phyloP scores from a whole-genome alignment of 2,888 invertebrate species.

The Polyommatus icarus region DNA sequence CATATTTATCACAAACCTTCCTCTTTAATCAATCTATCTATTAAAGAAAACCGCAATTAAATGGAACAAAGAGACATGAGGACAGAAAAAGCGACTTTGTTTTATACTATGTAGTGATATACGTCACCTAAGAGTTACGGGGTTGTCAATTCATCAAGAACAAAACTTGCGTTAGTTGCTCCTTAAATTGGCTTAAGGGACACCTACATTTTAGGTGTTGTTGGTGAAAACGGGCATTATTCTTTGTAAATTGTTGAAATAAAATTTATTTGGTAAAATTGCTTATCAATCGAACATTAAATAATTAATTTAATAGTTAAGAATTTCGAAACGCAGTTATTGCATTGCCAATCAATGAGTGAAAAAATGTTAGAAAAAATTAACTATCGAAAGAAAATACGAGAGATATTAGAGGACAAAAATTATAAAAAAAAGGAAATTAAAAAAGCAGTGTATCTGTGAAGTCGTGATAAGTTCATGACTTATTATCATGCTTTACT shows the following conservation, averaged over 20 bases:
- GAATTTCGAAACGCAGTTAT: slow-evolving; percentile 1
- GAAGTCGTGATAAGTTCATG: not conserved
- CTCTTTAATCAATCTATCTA: no score
- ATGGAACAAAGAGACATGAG: no score
- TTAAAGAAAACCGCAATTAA: no score
- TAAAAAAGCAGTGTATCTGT: slow-evolving; percentile 5
- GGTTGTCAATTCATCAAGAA: no score
- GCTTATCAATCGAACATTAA: not conserved
- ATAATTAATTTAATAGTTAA: not conserved
- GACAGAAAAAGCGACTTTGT: no score
- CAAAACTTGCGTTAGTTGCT: no score
- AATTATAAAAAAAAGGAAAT: not conserved
- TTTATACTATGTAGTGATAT: no score
- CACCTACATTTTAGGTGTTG: no score
- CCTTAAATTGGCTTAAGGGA: no score
- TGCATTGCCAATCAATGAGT: slow-evolving; percentile 4
- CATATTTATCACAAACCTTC: no score
- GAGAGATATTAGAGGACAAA: not conserved
- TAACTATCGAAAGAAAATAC: not conserved
- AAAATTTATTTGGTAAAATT: not conserved
- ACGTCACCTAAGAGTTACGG: no score
- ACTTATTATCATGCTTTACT: not conserved
- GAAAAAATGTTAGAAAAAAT: not conserved
- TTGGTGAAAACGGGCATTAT: no score
- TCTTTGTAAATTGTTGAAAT: not conserved